These are phyloP conservation scores for Campaea margaritaria DNA, from an alignment of 2,888 invertebrate genomes.

Conservation along the genomic window DNA sequence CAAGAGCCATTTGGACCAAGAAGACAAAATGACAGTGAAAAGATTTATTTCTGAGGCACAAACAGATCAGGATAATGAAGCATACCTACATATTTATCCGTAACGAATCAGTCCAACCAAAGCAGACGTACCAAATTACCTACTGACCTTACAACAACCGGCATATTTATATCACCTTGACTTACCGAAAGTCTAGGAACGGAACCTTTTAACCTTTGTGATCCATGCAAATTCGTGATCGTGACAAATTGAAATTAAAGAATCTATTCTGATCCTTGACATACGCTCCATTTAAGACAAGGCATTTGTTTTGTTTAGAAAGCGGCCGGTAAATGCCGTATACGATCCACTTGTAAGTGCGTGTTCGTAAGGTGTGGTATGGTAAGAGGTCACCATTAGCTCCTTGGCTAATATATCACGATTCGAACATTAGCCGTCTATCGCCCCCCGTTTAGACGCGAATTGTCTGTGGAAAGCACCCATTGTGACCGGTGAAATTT, in stretches of 20 bases:
- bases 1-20: not conserved
- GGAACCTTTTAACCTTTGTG: constrained; percentile 61
- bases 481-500: constrained; percentile 75
- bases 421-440: constrained; percentile 70
- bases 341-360: constrained; percentile 37
- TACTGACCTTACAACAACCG: constrained; percentile 37
- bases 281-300: constrained; percentile 72
- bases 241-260: constrained; percentile 76
- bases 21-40: not conserved
- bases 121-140: constrained; percentile 29
- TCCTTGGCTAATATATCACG: constrained; percentile 74
- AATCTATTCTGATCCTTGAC: constrained; percentile 74
- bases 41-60: constrained; percentile 16
- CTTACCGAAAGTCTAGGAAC: constrained; percentile 54
- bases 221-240: constrained; percentile 67
- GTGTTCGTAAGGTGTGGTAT: constrained; percentile 56
- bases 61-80: constrained; percentile 8
- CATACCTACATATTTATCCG: constrained; percentile 21
- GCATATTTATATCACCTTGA: constrained; percentile 54
- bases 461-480: constrained; percentile 73
- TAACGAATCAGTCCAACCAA: constrained; percentile 32
- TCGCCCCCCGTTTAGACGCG: constrained; percentile 70
- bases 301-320: constrained; percentile 65
- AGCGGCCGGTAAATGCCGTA: constrained; percentile 46
- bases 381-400: constrained; percentile 66